Conservation (phyloP, 1,140 invertebrate species). For the Ips typographus region DNA sequence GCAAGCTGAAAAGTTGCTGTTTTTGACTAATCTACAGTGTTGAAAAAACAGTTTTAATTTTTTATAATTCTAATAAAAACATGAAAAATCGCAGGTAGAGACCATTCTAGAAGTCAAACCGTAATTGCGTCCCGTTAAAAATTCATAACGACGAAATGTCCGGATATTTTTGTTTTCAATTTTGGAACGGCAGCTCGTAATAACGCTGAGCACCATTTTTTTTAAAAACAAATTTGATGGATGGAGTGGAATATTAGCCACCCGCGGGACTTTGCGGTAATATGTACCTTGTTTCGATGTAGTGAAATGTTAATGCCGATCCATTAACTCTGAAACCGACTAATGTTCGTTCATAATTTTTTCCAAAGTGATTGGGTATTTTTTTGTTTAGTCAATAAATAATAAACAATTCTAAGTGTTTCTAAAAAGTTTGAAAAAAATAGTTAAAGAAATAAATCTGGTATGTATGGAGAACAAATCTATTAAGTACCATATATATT, state of each 20-base stretch:
- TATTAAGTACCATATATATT: too few species aligned
- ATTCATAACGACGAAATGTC: slow-evolving; percentile 16
- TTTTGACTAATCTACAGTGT: too few species aligned
- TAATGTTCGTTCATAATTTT: background rate
- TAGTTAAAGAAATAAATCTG: too few species aligned
- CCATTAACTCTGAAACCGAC: slow-evolving; percentile 35
- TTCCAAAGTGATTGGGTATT: too few species aligned
- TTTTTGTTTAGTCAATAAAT: too few species aligned
- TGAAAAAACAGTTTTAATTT: too few species aligned
- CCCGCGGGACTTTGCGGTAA: slow-evolving; percentile 29
- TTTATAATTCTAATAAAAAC: too few species aligned
- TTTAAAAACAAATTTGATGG: slow-evolving; percentile 39
- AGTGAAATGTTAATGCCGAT: slow-evolving; percentile 39
- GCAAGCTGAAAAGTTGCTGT: too few species aligned
- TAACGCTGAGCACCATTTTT: slow-evolving; percentile 28
- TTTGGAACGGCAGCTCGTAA: slow-evolving; percentile 3
- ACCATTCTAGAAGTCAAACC: background rate
- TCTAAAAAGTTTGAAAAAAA: too few species aligned
- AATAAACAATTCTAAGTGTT: too few species aligned
- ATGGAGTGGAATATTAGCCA: slow-evolving; percentile 33
- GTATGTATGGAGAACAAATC: too few species aligned
- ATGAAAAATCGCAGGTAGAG: too few species aligned
- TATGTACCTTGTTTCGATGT: slow-evolving; percentile 37
- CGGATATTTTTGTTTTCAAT: slow-evolving; percentile 15
- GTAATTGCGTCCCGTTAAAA: slow-evolving; percentile 19